Evolutionary conservation across 2,113 vertebrate species (phyloP).

Genomic region (Laticauda laticaudata): DNA sequence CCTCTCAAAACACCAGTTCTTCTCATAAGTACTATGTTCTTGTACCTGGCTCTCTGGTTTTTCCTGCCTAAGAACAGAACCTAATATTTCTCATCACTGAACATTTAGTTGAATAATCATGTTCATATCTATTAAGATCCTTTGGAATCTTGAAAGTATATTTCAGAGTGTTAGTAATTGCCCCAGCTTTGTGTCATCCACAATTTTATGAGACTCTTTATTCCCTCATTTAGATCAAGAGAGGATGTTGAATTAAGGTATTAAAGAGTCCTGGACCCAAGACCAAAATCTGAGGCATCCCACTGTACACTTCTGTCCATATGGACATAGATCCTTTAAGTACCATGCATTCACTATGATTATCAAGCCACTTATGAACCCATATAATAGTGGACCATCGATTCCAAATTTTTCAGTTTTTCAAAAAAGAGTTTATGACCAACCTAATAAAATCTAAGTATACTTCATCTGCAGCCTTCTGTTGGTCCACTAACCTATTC

Average conservation of each 20-base stretch:
- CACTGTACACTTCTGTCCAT: not conserved
- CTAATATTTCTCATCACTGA: not conserved
- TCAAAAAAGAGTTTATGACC: not conserved
- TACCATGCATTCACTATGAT: not conserved
- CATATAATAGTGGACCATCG: not conserved
- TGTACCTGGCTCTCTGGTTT: not conserved
- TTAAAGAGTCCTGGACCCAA: not conserved
- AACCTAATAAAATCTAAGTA: not conserved
- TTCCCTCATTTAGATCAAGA: not conserved
- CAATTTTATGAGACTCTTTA: not conserved
- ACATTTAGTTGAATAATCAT: not conserved
- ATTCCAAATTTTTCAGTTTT: not conserved
- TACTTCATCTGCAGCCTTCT: not conserved
- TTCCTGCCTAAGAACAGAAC: not conserved
- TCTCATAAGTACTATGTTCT: not conserved
- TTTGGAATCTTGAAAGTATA: not conserved
- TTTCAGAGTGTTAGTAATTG: not conserved
- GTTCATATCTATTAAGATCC: not conserved
- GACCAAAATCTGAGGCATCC: not conserved
- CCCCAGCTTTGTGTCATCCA: not conserved
- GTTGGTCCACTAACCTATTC: not conserved
- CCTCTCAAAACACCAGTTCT: not conserved
- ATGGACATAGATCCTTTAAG: not conserved
- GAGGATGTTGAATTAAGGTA: not conserved
- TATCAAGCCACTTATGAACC: not conserved